Conservation (phyloP, 2,888 invertebrate species). For the Pyrochroa serraticornis region DNA sequence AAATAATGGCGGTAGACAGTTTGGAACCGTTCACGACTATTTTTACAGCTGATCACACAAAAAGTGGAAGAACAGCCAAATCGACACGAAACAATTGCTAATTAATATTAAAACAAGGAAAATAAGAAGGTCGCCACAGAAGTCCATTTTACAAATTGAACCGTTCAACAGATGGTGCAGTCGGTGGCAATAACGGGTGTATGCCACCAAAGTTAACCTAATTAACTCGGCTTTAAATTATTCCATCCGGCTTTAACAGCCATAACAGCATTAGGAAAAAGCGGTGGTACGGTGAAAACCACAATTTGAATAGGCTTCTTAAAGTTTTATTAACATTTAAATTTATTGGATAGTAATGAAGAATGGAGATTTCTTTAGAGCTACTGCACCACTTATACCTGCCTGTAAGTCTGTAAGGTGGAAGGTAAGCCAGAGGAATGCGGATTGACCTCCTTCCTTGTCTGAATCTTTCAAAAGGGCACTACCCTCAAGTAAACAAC, state of each 20-base stretch:
- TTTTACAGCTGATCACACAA: no score
- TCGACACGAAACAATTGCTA: no score
- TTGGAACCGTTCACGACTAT: no score
- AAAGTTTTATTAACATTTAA: background rate
- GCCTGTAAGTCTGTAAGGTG: conserved; percentile 4
- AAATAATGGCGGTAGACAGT: no score
- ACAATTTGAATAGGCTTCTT: background rate
- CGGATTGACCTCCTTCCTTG: conserved; percentile 13
- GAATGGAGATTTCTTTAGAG: background rate
- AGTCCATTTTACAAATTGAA: conserved; percentile 11
- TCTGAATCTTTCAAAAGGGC: conserved; percentile 5
- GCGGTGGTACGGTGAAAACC: background rate
- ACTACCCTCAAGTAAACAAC: conserved; percentile 11
- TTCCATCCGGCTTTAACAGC: conserved; percentile 5
- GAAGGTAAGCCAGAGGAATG: conserved; percentile 11
- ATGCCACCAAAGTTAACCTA: conserved; percentile 12
- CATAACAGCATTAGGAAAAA: background rate
- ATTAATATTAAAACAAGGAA: background rate
- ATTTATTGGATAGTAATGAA: background rate
- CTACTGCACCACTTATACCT: conserved; percentile 10
- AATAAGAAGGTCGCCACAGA: background rate
- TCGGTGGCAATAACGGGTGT: conserved; percentile 4
- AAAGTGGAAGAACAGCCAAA: no score
- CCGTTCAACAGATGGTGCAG: conserved; percentile 15
- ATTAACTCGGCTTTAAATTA: conserved; percentile 23